These are phyloP conservation scores for Felis chaus DNA, from an alignment of 2,113 vertebrate genomes.

Conservation along the genomic window DNA sequence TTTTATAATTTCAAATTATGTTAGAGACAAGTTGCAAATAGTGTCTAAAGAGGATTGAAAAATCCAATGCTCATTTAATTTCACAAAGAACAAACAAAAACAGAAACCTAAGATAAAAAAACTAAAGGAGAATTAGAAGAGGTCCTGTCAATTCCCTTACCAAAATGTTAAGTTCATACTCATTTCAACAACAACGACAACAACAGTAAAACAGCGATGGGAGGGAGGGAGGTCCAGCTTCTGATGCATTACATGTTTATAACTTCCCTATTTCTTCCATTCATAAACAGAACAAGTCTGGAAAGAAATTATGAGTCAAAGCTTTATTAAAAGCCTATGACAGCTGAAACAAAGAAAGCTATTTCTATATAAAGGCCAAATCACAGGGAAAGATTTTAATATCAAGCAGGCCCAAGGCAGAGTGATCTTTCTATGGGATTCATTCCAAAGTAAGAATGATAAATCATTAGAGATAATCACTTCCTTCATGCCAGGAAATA, in stretches of 20 bases:
- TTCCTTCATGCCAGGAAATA: neutral
- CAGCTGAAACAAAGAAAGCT: neutral
- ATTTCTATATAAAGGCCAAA: neutral
- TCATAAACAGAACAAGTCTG: neutral
- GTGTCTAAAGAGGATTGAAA: neutral
- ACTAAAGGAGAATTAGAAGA: neutral
- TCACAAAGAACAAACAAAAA: neutral
- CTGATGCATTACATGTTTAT: neutral
- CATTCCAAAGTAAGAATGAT: neutral
- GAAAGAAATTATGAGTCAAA: neutral
- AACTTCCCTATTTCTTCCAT: neutral
- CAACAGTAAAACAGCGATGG: neutral
- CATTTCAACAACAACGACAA: neutral
- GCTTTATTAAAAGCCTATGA: conserved; percentile 7
- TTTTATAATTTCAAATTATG: conserved; percentile 21
- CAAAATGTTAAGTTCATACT: neutral
- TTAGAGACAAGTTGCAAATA: neutral
- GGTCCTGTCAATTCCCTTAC: neutral
- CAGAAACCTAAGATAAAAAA: neutral
- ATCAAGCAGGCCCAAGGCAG: neutral
- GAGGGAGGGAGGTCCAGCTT: neutral
- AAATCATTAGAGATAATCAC: conserved; percentile 3
- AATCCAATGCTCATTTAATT: neutral
- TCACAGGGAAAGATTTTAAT: neutral
- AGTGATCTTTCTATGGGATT: neutral